Base-by-base conservation (phyloP, 2,113 vertebrate genomes). In the Thalassoma bifasciatum region DNA sequence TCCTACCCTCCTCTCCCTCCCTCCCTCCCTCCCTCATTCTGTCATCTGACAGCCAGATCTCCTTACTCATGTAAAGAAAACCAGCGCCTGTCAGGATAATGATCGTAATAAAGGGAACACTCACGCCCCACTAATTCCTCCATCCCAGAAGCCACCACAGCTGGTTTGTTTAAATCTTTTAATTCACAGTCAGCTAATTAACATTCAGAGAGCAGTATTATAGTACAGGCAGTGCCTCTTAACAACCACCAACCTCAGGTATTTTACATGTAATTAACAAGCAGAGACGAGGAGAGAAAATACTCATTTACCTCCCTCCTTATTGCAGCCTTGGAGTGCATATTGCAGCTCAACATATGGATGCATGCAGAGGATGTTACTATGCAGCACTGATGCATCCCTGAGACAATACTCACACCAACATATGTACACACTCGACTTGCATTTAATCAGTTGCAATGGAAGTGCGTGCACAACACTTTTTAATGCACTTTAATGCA, bases 91-190 rank as follows among this genome's bases (percentile, higher is more conserved):
- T 91, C 91, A 86, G 88, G 89, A 89, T 94, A 94, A 94, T 92
- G 92, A 94, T 90, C 77, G 80, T 93, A 90, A 92, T 94, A 91
- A 91, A 92, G 83, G 87, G 81, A 90, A 78, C 49, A 72, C 90
- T 94, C 91, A 91, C 91, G 85, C 91, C 93, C 92, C 82, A 89
- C 91, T 94, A 93, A 94, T 93, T 93, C 86, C 87, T 91, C 87
- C 86, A 78, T 91, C 88, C 88, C 90, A 90, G 81, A 91, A 93
- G 87, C 90, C 86, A 89, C 90, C 88, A 89, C 92, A 92, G 92
- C 89, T 88, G 91, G 88, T 93, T 92, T 93, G 88, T 92, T 94
- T 90, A 88, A 92, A 93, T 93, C 89, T 89, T 89, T 88, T 89
- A 89, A 91, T 93, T 93, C 91, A 90, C 84, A 91, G 86, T 72